Conservation (phyloP, 2,888 invertebrate species). For the Prosapia bicincta region DNA sequence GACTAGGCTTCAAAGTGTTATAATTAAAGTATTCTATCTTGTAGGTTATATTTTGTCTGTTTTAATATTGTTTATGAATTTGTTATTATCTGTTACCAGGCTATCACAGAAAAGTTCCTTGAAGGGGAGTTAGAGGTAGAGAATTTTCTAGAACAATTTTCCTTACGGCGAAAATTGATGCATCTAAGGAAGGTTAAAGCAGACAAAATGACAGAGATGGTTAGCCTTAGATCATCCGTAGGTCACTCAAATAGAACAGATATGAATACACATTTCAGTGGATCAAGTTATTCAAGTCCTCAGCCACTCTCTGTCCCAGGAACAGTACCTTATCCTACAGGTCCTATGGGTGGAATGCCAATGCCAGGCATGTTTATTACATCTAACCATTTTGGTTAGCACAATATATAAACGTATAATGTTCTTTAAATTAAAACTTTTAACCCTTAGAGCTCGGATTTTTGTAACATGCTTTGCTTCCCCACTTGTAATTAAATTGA, state of each 20-base stretch:
- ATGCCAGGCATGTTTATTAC: slow-evolving; percentile 23
- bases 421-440: too few species aligned
- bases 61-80: too few species aligned
- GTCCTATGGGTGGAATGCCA: slow-evolving; percentile 11
- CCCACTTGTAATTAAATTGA: too few species aligned
- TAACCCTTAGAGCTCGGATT: too few species aligned
- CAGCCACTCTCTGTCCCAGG: slow-evolving; percentile 20
- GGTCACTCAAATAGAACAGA: neutral
- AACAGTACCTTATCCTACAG: slow-evolving; percentile 8
- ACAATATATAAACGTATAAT: too few species aligned
- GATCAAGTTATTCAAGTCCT: slow-evolving; percentile 8
- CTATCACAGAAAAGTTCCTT: slow-evolving; percentile 74
- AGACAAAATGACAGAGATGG: slow-evolving; percentile 84
- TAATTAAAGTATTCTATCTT: too few species aligned
- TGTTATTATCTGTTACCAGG: too few species aligned
- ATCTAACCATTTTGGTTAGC: slow-evolving; percentile 18
- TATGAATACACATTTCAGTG: neutral
- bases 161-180: slow-evolving; percentile 68
- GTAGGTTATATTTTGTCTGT: too few species aligned
- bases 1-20: too few species aligned
- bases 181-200: slow-evolving; percentile 85
- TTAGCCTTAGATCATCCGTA: slow-evolving; percentile 45
- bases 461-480: too few species aligned
- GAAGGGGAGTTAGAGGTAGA: slow-evolving; percentile 69
- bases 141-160: slow-evolving; percentile 80